phyloP scores from a whole-genome alignment of 2,113 vertebrate species.

The Myrmophylax atrothorax region DNA sequence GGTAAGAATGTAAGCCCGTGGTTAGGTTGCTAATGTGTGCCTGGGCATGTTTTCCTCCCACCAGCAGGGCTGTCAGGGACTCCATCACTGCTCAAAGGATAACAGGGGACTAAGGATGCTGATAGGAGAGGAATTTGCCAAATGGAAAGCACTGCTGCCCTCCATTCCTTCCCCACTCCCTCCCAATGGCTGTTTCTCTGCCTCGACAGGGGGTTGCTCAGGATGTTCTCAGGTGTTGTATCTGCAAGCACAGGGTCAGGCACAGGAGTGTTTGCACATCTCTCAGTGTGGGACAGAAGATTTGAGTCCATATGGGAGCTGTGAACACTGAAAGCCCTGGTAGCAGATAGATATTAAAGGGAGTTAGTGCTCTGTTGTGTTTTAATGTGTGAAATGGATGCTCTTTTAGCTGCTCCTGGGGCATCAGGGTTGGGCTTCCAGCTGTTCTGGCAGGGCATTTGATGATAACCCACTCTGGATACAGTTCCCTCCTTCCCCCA shows the following conservation, averaged over 20 bases:
- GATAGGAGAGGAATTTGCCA: not conserved
- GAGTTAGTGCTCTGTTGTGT: not conserved
- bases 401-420: not conserved
- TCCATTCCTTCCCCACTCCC: not conserved
- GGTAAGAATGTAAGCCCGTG: slow-evolving; percentile 15
- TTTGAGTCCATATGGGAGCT: not conserved
- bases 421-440: not conserved
- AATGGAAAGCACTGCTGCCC: not conserved
- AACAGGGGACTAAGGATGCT: not conserved
- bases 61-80: slow-evolving; percentile 3
- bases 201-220: not conserved
- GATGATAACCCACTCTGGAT: not conserved
- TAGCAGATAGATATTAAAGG: not conserved
- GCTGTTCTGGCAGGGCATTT: not conserved
- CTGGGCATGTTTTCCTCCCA: slow-evolving; percentile 26
- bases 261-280: not conserved
- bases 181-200: not conserved
- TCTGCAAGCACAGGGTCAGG: not conserved
- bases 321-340: not conserved
- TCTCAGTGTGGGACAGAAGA: not conserved
- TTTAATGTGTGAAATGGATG: not conserved
- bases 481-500: not conserved
- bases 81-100: not conserved
- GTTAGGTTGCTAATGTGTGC: slow-evolving; percentile 27
- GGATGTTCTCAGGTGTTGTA: not conserved